Evolutionary conservation across 2,797 vertebrate genomes (phyloP), one percentile per base, ranked within the genome.

Genomic region (Sebastiscus tertius): DNA sequence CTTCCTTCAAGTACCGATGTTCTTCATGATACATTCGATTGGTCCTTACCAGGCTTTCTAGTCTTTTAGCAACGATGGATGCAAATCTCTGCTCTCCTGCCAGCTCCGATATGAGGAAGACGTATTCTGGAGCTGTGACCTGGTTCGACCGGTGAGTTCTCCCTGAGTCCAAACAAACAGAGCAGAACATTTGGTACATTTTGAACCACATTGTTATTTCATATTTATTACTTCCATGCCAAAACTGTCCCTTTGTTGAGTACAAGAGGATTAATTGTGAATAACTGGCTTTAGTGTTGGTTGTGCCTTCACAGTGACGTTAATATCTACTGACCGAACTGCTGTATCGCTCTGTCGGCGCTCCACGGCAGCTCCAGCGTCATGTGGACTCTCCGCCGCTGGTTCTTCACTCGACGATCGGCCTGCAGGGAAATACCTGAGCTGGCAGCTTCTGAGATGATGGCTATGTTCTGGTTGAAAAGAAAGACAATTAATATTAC

Each of bases 61-160:
- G 95, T 93, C 99, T 95, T 94, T 99, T 99, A 88, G 99, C 99
- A 88, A 99, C 98, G 55, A 99, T 99, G 5, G 98, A 99, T 59
- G 99, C 99, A 93, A 99, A 99, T 92, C 98, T 96, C 80, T 99
- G 98, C 89, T 99, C 98, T 94, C 99, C 99, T 29, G 99, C 99
- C 16, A 99, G 94, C 84, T 99, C 98, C 0, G 99, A 99, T 92
- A 99, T 99, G 73, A 99, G 96, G 93, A 99, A 99, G 83, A 99
- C 98, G 0, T 99, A 99, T 75, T 99, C 99, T 0, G 99, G 99
- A 80, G 99, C 98, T 0, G 98, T 99, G 87, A 99, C 99, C 95
- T 99, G 99, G 91, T 99, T 99, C 34, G 98, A 99, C 87, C 98
- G 88, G 86, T 99, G 99, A 83, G 99, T 99, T 91, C 98, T 96